Conservation (phyloP, 1,140 invertebrate genomes). For the Lepidurus apus region DNA sequence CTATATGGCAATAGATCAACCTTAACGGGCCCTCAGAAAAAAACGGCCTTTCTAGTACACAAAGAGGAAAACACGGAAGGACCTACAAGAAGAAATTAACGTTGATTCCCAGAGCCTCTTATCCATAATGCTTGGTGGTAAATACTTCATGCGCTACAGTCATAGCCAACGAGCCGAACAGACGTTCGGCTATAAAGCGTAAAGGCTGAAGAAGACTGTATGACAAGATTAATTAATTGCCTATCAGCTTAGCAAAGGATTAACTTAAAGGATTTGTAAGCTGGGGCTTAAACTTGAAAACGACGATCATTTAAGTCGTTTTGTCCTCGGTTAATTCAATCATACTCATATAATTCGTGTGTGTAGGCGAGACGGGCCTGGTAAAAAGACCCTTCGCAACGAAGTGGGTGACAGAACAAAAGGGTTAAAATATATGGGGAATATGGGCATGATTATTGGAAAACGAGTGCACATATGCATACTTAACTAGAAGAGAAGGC, state of each 20-base stretch:
- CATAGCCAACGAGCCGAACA: not conserved
- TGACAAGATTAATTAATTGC: no score
- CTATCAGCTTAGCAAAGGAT: no score
- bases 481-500: not conserved
- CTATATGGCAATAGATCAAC: not conserved
- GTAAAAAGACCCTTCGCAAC: not conserved
- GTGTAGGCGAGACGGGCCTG: no score
- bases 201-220: no score
- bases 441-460: not conserved
- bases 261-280: no score
- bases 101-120: constrained; percentile 17
- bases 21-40: not conserved
- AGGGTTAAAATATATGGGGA: not conserved
- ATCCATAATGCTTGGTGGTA: not conserved
- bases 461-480: not conserved
- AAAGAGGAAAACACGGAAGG: not conserved
- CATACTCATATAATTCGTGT: no score
- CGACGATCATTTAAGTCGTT: no score
- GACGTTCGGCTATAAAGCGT: not conserved
- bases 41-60: not conserved
- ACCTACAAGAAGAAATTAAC: constrained; percentile 12
- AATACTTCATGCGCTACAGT: not conserved
- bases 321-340: no score
- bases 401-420: not conserved
- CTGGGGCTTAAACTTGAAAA: no score